Conservation (phyloP, 1,140 invertebrate species). For the Eulimnadia texana region DNA sequence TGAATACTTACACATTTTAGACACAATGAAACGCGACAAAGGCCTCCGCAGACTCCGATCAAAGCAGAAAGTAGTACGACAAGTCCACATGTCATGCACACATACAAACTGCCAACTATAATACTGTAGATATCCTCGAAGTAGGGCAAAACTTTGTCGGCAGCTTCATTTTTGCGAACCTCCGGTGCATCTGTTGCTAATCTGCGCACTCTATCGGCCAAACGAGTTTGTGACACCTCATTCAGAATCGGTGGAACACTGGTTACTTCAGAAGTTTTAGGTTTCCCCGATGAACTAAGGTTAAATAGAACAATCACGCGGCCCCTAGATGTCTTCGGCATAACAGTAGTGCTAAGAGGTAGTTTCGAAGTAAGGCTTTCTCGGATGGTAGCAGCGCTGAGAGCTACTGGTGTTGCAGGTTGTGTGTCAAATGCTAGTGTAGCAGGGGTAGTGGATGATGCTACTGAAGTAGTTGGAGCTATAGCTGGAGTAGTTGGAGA, state of each 20-base stretch:
- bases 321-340: too few relatives aligned
- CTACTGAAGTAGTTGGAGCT: not conserved
- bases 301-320: too few relatives aligned
- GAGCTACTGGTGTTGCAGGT: not conserved
- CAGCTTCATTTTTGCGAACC: not conserved
- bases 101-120: slow-evolving; percentile 4
- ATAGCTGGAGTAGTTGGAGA: not conserved
- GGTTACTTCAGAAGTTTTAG: not conserved
- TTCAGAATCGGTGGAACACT: not conserved
- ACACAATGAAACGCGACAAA: slow-evolving; percentile 1
- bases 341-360: too few relatives aligned
- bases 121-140: slow-evolving; percentile 2
- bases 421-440: not conserved
- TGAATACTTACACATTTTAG: slow-evolving; percentile 10
- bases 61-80: slow-evolving; percentile 9
- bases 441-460: not conserved
- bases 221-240: not conserved
- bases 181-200: not conserved
- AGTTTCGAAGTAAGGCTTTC: too few relatives aligned
- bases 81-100: not conserved
- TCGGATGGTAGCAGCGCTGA: too few relatives aligned
- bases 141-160: slow-evolving; percentile 2
- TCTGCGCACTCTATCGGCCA: not conserved
- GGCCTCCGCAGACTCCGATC: slow-evolving; percentile 10
- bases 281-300: not conserved